Conservation (phyloP, 2,797 vertebrate species). For the Cheirogaleus major region DNA sequence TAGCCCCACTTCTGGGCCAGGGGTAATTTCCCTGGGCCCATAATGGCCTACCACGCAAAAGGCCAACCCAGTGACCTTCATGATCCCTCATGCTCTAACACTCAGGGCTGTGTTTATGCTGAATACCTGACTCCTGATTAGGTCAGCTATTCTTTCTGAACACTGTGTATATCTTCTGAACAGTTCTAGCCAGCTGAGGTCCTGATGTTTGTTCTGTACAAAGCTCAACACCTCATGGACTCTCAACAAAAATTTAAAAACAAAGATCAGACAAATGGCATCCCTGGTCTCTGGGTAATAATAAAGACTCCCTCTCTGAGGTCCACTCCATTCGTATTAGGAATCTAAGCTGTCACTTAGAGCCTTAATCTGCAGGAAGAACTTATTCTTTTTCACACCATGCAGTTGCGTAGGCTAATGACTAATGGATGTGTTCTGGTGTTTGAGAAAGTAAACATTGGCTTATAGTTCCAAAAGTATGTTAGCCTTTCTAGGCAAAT, state of each 20-base stretch:
- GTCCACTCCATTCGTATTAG: background rate
- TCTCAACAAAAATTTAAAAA: constrained; percentile 2
- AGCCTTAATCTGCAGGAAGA: background rate
- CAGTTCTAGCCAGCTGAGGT: background rate
- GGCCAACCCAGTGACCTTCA: background rate
- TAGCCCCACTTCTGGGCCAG: background rate
- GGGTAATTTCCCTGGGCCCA: background rate
- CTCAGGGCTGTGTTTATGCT: background rate
- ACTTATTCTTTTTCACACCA: background rate
- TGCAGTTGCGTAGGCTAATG: background rate
- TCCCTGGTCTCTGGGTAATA: constrained; percentile 14
- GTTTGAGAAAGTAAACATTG: background rate
- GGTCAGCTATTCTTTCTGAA: background rate
- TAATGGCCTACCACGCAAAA: background rate
- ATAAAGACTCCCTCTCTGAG: background rate
- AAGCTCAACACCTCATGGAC: background rate
- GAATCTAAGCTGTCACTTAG: background rate
- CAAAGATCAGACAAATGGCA: background rate
- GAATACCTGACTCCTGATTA: background rate
- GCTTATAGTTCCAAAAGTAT: background rate
- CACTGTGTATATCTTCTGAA: background rate
- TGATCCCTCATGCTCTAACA: background rate
- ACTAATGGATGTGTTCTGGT: background rate
- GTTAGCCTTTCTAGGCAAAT: background rate
- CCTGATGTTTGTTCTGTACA: background rate